These are phyloP conservation scores for Heterocephalus glaber DNA, from an alignment of 2,113 vertebrate genomes.

Conservation along the genomic window DNA sequence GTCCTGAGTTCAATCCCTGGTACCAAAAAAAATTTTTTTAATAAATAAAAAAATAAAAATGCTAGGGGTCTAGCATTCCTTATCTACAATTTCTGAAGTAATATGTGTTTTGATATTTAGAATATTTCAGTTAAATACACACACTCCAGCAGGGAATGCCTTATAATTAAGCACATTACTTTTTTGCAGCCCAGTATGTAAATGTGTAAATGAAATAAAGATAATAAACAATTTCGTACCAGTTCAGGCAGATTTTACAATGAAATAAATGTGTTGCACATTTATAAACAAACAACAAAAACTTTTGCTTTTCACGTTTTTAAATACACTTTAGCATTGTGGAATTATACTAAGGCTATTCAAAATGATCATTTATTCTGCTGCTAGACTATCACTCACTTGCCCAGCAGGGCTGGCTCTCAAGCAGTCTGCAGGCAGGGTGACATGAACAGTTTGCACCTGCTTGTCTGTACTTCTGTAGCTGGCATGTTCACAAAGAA, in stretches of 20 bases:
- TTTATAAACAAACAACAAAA: background rate
- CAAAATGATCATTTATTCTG: background rate
- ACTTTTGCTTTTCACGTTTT: background rate
- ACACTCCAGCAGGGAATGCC: background rate
- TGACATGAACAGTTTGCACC: constrained; percentile 4
- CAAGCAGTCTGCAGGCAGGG: background rate
- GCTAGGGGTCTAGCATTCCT: background rate
- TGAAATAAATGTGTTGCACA: background rate
- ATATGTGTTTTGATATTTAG: constrained; percentile 43
- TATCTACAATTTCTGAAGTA: background rate
- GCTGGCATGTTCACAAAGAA: constrained; percentile 57
- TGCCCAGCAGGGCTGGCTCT: background rate
- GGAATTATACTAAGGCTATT: background rate
- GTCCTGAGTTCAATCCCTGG: too few relatives aligned
- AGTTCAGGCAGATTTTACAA: background rate
- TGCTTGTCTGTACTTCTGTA: background rate
- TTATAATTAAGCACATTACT: constrained; percentile 21
- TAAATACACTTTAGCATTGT: background rate
- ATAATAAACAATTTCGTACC: background rate
- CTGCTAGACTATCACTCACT: background rate
- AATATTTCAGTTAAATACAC: constrained; percentile 13
- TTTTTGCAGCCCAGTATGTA: constrained; percentile 2
- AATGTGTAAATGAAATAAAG: constrained; percentile 6
- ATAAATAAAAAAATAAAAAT: too few relatives aligned
- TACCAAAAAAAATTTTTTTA: too few relatives aligned